Conservation (phyloP, 1,140 invertebrate species). For the Cepaea nemoralis region DNA sequence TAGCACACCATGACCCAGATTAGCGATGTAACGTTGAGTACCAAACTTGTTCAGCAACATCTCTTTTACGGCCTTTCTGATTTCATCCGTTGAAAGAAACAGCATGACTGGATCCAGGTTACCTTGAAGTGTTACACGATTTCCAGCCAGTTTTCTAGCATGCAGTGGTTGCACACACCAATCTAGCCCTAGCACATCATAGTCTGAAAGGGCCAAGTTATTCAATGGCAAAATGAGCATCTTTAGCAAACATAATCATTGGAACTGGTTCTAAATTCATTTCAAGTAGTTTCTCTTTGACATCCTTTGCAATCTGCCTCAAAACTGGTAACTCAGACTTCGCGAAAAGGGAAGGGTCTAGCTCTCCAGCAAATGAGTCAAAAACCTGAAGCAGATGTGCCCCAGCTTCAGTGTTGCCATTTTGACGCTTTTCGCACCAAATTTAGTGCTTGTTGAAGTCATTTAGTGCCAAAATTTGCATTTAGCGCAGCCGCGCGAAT, state of each 20-base stretch:
- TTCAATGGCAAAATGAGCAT: conserved; percentile 87
- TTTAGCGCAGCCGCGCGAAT: too few species aligned
- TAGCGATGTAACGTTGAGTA: conserved; percentile 91
- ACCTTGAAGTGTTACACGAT: conserved; percentile 89
- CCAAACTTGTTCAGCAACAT: conserved; percentile 93
- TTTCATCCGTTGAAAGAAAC: conserved; percentile 79
- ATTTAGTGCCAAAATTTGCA: too few species aligned
- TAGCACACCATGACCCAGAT: conserved; percentile 97
- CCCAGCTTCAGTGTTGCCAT: too few species aligned
- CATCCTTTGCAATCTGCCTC: conserved; percentile 81
- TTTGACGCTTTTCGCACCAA: too few species aligned
- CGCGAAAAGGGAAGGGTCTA: conserved; percentile 84
- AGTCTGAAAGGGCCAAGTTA: conserved; percentile 83
- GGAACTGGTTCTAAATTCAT: conserved; percentile 82
- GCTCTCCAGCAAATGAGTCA: conserved; percentile 93
- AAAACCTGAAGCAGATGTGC: conserved; percentile 91
- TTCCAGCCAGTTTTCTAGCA: conserved; percentile 79
- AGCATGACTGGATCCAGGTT: conserved; percentile 96
- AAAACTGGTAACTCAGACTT: conserved; percentile 77
- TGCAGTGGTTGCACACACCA: conserved; percentile 90
- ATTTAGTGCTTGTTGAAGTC: too few species aligned
- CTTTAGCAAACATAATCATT: conserved; percentile 95
- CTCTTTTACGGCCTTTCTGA: conserved; percentile 77
- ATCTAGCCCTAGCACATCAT: conserved; percentile 93
- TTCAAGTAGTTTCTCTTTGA: conserved; percentile 78